phyloP scores from a whole-genome alignment of 2,888 invertebrate species.

The Zele albiditarsus region DNA sequence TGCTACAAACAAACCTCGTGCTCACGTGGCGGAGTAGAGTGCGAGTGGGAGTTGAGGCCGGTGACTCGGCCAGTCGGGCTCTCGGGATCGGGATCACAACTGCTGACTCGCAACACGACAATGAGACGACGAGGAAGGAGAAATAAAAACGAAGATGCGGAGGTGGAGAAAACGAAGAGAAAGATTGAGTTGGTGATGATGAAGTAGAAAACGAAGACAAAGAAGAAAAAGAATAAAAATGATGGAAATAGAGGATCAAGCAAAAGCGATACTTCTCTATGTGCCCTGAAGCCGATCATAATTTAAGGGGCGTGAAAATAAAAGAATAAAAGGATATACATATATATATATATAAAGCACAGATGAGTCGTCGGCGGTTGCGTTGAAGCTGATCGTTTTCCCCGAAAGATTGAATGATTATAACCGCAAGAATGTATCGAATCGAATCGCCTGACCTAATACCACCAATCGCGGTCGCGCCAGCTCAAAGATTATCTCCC shows the following conservation, averaged over 20 bases:
- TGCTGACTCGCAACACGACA: conserved; percentile 10
- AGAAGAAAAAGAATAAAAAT: background rate
- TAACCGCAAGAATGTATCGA: conserved; percentile 27
- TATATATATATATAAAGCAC: background rate
- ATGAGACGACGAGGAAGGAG: background rate
- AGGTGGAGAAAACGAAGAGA: background rate
- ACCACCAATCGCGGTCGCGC: conserved; percentile 24
- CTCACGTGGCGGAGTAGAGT: conserved; percentile 29
- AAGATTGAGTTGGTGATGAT: background rate
- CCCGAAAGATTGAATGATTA: conserved; percentile 38
- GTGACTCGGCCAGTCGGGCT: conserved; percentile 42
- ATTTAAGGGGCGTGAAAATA: conserved; percentile 52
- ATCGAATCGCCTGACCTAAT: conserved; percentile 39
- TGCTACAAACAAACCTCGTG: conserved; percentile 19
- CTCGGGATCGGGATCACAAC: conserved; percentile 27
- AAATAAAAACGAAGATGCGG: background rate
- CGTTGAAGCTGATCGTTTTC: conserved; percentile 39
- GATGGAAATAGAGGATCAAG: background rate
- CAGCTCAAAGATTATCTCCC: conserved; percentile 9
- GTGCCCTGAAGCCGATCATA: conserved; percentile 38
- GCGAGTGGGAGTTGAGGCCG: conserved; percentile 30
- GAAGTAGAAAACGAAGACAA: background rate
- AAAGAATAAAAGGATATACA: conserved; percentile 35
- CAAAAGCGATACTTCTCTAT: conserved; percentile 28
- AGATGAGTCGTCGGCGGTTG: conserved; percentile 38